Evolutionary conservation across 2,113 vertebrate genomes (phyloP).

Genomic region (Neolamprologus toae): DNA sequence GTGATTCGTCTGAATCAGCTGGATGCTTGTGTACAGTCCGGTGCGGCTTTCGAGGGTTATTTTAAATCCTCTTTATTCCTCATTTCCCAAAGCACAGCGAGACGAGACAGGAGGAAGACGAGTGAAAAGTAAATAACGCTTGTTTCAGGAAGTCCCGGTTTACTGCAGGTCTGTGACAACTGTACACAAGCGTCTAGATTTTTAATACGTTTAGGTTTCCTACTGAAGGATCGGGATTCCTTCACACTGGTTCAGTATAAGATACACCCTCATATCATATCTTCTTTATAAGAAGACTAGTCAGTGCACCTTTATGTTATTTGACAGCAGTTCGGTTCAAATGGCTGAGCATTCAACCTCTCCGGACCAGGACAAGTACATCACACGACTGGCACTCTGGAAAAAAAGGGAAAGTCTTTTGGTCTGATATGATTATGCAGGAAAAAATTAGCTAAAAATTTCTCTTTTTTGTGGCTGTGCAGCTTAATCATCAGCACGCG

Average conservation of each 20-base stretch:
- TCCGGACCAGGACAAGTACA: conserved; percentile 47
- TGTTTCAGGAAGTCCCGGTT: conserved; percentile 33
- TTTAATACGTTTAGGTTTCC: background rate
- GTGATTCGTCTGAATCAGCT: conserved; percentile 42
- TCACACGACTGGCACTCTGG: conserved; percentile 44
- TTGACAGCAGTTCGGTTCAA: conserved; percentile 59
- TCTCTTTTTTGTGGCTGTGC: conserved; percentile 53
- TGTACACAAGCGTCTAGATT: conserved; percentile 49
- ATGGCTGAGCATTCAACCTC: conserved; percentile 46
- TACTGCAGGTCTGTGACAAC: conserved; percentile 29
- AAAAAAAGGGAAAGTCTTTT: background rate
- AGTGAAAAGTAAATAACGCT: background rate
- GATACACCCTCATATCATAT: conserved; percentile 63
- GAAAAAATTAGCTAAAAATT: conserved; percentile 17
- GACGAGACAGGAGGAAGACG: background rate
- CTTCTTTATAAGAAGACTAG: conserved; percentile 81
- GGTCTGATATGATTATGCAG: conserved; percentile 39
- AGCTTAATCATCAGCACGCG: conserved; percentile 64
- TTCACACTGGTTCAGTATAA: conserved; percentile 46
- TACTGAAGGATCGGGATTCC: conserved; percentile 18
- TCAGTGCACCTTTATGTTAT: conserved; percentile 61
- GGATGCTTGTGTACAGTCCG: conserved; percentile 55
- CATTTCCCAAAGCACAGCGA: conserved; percentile 60
- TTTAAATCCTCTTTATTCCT: conserved; percentile 56
- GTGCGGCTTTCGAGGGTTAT: conserved; percentile 53